phyloP scores from a whole-genome alignment of 2,888 invertebrate genomes.

The Lottia gigantea region DNA sequence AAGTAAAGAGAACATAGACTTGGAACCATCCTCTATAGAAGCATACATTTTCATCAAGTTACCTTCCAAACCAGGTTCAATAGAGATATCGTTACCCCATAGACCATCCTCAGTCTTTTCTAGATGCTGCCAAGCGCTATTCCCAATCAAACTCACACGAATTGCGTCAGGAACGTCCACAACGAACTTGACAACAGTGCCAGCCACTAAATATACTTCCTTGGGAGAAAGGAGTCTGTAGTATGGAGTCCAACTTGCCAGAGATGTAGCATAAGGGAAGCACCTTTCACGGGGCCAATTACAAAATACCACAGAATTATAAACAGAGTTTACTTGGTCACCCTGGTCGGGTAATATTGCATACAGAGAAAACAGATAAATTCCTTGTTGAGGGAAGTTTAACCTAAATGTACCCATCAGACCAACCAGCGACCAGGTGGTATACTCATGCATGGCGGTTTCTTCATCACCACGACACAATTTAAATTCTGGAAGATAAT shows the following conservation, averaged over 20 bases:
- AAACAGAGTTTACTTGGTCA: constrained; percentile 14
- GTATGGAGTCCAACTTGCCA: constrained; percentile 4
- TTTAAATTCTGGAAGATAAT: constrained; percentile 1
- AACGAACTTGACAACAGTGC: constrained; percentile 3
- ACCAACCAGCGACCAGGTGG: neutral
- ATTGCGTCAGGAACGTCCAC: constrained; percentile 18
- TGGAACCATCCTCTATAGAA: constrained; percentile 8
- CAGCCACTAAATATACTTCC: constrained; percentile 10
- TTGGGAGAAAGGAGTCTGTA: constrained; percentile 12
- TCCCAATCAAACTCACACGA: constrained; percentile 13
- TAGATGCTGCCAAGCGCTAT: constrained; percentile 15
- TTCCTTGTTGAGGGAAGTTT: constrained; percentile 16
- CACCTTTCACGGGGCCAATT: constrained; percentile 15
- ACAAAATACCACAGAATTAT: constrained; percentile 15
- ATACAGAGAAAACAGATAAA: constrained; percentile 13
- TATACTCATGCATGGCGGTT: neutral
- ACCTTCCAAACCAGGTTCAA: constrained; percentile 14
- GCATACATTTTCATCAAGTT: constrained; percentile 10
- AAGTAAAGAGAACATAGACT: constrained; percentile 5
- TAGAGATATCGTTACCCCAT: constrained; percentile 14
- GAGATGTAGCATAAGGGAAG: constrained; percentile 9
- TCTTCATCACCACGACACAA: neutral
- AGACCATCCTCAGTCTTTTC: constrained; percentile 10
- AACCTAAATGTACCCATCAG: constrained; percentile 11
- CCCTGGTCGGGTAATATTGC: constrained; percentile 10